Percentiles rank a stretch among this genome's conserved stretches.
Evolutionary conservation across 92 coral and sea anemone species (phyloP).

Genomic region (Porites divaricata): DNA sequence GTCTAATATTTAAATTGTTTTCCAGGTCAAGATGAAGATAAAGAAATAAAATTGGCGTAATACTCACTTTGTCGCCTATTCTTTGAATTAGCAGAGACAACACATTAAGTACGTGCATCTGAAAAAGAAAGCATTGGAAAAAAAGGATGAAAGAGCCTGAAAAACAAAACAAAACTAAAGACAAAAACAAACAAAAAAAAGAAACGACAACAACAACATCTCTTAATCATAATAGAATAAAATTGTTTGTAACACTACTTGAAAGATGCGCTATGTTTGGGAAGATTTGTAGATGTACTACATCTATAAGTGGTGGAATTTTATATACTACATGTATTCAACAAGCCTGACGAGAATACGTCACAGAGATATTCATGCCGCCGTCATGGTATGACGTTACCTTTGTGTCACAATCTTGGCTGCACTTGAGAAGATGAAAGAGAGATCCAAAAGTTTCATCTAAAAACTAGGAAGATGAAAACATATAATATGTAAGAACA

Average conservation of each 20-base stretch:
- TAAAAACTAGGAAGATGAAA: constrained; percentile 28
- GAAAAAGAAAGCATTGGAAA: not conserved
- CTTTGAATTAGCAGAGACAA: constrained; percentile 91
- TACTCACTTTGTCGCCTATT: constrained; percentile 78
- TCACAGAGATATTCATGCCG: too few species aligned
- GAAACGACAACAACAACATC: too few species aligned
- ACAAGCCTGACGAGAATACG: too few species aligned
- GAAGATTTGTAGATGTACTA: too few species aligned
- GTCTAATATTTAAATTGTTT: too few species aligned
- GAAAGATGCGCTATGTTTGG: too few species aligned
- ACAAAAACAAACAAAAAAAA: not conserved
- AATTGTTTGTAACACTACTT: too few species aligned
- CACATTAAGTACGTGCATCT: constrained; percentile 97
- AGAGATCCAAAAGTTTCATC: constrained; percentile 52
- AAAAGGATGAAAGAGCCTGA: not conserved
- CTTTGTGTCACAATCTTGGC: constrained; percentile 94
- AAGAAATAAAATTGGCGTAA: not conserved
- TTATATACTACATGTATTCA: too few species aligned
- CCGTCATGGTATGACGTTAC: constrained; percentile 31
- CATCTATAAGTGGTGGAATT: too few species aligned
- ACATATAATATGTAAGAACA: not conserved
- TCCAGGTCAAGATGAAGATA: not conserved
- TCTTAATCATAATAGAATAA: too few species aligned
- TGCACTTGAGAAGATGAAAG: constrained; percentile 75
- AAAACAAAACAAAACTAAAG: not conserved